Base-by-base conservation (phyloP, 2,113 vertebrate genomes). In the Stomatorhinus ivindoensis region DNA sequence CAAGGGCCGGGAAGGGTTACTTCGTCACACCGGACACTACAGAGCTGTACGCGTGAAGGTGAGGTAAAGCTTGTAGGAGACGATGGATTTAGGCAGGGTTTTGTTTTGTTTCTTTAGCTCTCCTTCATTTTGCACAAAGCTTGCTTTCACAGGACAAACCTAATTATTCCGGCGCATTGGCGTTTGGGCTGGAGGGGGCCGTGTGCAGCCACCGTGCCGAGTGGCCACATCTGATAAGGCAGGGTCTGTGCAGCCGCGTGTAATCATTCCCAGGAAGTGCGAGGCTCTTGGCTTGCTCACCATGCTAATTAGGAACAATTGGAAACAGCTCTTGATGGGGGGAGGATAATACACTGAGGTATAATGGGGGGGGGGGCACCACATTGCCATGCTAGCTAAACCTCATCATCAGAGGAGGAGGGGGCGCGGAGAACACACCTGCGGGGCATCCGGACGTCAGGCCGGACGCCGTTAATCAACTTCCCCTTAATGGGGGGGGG, bases 241-340 rank as follows among this genome's bases (percentile, higher is more conserved):
- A 80, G 4, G 47, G 35, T 19, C 27, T n/a, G 61, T 42, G 47
- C 27, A 48, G 27, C 27, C 27, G 51, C 21, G n/a, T 73, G 65
- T 50, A 47, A 86, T 65, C 46, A 39, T 65, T 85, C 53, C 31
- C 82, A 44, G 69, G 44, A 73, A 65, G 9, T 21, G 42, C 24
- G 24, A 8, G 31, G 19, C 50, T 73, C 13, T 69, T 21, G 46
- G 21, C 21, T 83, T 86, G n/a, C 27, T 86, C 15, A 65, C 84
- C 42, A 65, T 86, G 89, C 39, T 89, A 85, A 86, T 86, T 73
- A 73, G 51, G 42, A 69, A 86, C 89, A 86, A 86, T 50, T 86
- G 73, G 47, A 89, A 89, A 73, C 31, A 65, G 87, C 24, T 58
- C 61, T 88, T 88, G 24, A 88, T 73, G 87, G 87, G 42, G 19